Base-by-base conservation (phyloP, 1,140 invertebrate genomes). In the Holotrichia oblita region DNA sequence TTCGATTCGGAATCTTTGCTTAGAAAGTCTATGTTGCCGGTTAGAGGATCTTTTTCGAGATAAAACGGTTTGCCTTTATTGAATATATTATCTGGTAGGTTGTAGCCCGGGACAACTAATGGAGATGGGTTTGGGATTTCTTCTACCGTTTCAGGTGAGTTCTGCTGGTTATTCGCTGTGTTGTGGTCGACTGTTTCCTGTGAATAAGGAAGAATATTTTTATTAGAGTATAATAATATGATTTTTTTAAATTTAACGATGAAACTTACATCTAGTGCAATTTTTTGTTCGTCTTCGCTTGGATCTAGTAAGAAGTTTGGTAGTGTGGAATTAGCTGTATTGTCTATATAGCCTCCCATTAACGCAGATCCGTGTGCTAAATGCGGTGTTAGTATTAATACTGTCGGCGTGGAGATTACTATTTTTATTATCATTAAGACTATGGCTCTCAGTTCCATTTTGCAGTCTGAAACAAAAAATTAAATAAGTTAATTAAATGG, bases 1-100 rank as follows among this genome's bases (percentile, higher is more conserved):
- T 89, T 86, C 0, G 87, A 86, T 10, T 89, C 88, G 10, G 83
- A 78, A 3, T 88, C 88, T 75, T 89, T 91, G 20, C 89, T 89
- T 75, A 89, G 90, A 61, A 93, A 92, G 80, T 92, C 91, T 40
- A 92, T 88, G 79, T 90, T 88, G 6, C 92, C 92, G 0, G 92
- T 93, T 14, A 92, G 85, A 0, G 92, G 91, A 86, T 93, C 92
- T 80, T 92, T 92, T 48, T 92, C 91, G 0, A 92, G 83, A 69
- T 92, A 92, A 83, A 93, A 93, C 0, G 93, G 92, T 80, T 92
- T 92, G 24, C 93, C 93, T 76, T 92, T 90, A 81, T 93, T 93
- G 82, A 93, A 92, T 22, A 87, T 83, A 48, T 84, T 86, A 44
- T 85, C 85, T 20, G 86, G 86, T 6, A 87, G 80, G 79, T 86